Percentiles rank a stretch among this genome's conserved stretches.
Conservation (phyloP, 2,797 vertebrate species). For the Poecilia wingei region DNA sequence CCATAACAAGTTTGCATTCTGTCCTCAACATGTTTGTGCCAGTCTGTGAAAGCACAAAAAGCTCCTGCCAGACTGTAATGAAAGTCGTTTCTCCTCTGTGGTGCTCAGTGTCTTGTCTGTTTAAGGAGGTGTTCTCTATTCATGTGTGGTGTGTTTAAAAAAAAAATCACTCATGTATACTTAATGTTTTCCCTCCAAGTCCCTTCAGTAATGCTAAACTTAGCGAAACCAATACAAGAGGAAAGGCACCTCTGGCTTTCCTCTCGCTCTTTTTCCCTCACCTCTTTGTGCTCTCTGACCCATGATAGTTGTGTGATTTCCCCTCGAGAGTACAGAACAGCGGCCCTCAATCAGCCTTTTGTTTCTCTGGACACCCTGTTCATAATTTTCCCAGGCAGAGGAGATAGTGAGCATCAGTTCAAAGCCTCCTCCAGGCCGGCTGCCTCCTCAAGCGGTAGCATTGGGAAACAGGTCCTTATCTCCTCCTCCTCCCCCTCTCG, state of each 20-base stretch:
- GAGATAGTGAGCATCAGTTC: conserved; percentile 82
- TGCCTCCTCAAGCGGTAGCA: conserved; percentile 70
- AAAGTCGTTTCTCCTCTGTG: conserved; percentile 15
- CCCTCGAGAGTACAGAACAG: conserved; percentile 56
- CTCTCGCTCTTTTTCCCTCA: conserved; percentile 41
- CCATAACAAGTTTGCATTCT: background rate
- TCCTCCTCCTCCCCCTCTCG: conserved; percentile 53
- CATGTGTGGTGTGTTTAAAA: conserved; percentile 44
- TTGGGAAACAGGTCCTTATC: conserved; percentile 76
- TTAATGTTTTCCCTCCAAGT: conserved; percentile 47
- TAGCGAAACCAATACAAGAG: conserved; percentile 27
- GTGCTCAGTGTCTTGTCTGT: conserved; percentile 10
- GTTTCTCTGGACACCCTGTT: conserved; percentile 68
- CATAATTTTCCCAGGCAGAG: conserved; percentile 77
- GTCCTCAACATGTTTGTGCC: background rate
- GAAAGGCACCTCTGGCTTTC: conserved; percentile 61
- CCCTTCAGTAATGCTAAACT: conserved; percentile 52
- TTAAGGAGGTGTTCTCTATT: conserved; percentile 56
- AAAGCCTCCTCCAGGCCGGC: conserved; percentile 77
- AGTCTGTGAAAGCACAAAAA: conserved; percentile 17
- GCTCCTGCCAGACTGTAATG: background rate
- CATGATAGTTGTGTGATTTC: conserved; percentile 67
- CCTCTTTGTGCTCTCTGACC: conserved; percentile 67
- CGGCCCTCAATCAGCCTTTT: conserved; percentile 77
- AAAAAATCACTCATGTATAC: conserved; percentile 46